Percentiles rank a stretch among this genome's conserved stretches.
Evolutionary conservation across 2,797 vertebrate genomes (phyloP).

Genomic region (Sebastes paucispinis): DNA sequence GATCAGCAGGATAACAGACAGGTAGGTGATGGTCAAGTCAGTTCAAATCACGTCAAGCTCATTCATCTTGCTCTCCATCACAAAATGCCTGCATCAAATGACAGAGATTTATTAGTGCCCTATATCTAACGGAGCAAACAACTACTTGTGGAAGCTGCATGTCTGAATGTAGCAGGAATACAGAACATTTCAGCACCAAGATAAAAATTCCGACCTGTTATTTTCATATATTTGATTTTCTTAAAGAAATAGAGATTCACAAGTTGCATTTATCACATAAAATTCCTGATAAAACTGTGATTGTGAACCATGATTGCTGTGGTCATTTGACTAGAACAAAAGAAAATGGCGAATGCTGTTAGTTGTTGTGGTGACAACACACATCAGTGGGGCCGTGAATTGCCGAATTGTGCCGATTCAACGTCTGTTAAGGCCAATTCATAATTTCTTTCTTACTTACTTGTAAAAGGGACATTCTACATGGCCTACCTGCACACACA

Average conservation of each 20-base stretch:
- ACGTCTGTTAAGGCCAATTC: not conserved
- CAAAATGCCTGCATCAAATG: not conserved
- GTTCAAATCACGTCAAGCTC: not conserved
- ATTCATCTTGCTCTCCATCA: not conserved
- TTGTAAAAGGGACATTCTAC: not conserved
- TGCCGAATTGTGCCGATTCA: not conserved
- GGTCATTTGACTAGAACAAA: too few species aligned
- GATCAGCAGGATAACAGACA: constrained; percentile 82
- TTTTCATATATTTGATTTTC: constrained; percentile 3
- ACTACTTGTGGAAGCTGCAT: not conserved
- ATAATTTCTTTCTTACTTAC: not conserved
- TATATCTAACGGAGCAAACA: not conserved
- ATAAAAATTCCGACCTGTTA: not conserved
- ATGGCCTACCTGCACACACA: not conserved
- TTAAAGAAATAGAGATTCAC: constrained; percentile 3
- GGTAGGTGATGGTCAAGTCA: constrained; percentile 66
- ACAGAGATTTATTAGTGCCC: not conserved
- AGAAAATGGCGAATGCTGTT: not conserved
- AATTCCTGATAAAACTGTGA: not conserved
- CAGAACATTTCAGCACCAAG: not conserved
- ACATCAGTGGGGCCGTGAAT: not conserved
- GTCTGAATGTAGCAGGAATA: not conserved
- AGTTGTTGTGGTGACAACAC: not conserved
- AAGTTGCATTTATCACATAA: constrained; percentile 3
- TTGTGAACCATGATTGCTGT: not conserved